Evolutionary conservation across 35 echinoderm and acorn worm genomes (phyloP).

Genomic region (Nesometra sesokonis): DNA sequence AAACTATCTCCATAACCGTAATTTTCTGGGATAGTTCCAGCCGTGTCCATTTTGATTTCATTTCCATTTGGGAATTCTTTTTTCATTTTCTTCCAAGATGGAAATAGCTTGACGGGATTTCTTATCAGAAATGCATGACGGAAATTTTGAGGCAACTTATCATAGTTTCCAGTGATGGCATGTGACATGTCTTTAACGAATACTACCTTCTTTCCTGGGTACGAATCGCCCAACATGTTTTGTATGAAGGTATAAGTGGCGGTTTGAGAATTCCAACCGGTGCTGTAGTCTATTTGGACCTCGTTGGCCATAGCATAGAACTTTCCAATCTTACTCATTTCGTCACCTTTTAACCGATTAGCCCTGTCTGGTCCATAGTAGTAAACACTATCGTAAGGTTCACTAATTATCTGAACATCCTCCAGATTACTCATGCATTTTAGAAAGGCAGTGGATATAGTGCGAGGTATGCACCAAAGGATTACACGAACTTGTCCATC

Average conservation of each 20-base stretch:
- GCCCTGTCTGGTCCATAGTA: not conserved
- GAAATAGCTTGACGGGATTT: slow-evolving; percentile 19
- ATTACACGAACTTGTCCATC: not conserved
- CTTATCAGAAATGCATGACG: slow-evolving; percentile 27
- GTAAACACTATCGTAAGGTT: not conserved
- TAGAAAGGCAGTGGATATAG: not conserved
- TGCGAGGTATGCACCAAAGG: not conserved
- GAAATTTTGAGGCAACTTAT: slow-evolving; percentile 19
- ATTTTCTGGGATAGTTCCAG: not conserved
- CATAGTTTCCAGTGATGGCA: not conserved
- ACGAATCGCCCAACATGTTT: not conserved
- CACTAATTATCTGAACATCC: not conserved
- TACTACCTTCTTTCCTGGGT: slow-evolving; percentile 7
- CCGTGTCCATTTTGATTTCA: not conserved
- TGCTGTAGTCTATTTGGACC: not conserved
- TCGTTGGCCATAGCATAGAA: too few species aligned
- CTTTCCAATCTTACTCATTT: not conserved
- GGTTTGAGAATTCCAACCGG: not conserved
- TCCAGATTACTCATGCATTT: not conserved
- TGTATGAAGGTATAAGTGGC: not conserved
- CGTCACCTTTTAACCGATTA: not conserved
- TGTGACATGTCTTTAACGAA: slow-evolving; percentile 21
- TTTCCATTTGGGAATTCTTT: not conserved
- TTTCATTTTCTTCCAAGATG: slow-evolving; percentile 9
- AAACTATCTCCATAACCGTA: not conserved